Evolutionary conservation across 2,888 invertebrate genomes (phyloP), one percentile per base, ranked within the genome.

Genomic region (Drosophila recens): DNA sequence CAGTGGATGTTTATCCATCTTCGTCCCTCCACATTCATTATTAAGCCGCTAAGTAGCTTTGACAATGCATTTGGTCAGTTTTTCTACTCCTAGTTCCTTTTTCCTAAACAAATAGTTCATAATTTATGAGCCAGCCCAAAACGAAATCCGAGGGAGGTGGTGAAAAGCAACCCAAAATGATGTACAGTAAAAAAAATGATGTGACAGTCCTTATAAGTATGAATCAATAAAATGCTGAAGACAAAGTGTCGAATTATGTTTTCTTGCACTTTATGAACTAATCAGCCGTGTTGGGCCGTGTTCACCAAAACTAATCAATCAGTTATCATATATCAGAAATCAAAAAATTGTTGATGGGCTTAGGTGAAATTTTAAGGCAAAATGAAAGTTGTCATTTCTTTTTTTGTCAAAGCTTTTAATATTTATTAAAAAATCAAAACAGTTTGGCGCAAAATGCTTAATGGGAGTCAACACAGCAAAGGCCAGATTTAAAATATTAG

Each of bases 11-110:
- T 76, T 45, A 73, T 58, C 59, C 56, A 23, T 33, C 20, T 63
- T 51, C 10, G 15, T 11, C 10, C 8, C 10, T 1, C 46, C 17
- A 27, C 23, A 43, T 58, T 20, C 43, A 6, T 45, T 45, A 40
- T 66, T 68, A 73, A 83, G 70, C 66, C 74, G 58, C 78, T 87
- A 83, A 87, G 87, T 77, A 73, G 87, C 70, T 71, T 71, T 53
- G 42, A 17, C 66, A 51, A 48, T 75, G 58, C 75, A 64, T 49
- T 61, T 51, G 63, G 56, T 59, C 74, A 63, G 11, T 38, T 59
- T 13, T 42, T 8, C 36, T 8, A 1, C 61, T 45, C 23, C 33
- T 11, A 11, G 33, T 10, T 17, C 33, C 5, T 36, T 38, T 40
- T 27, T 27, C 20, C 42, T 40, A 34, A 45, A 33, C 33, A 38